phyloP scores from a whole-genome alignment of 1,140 invertebrate species.

The Trinorchestia longiramus region DNA sequence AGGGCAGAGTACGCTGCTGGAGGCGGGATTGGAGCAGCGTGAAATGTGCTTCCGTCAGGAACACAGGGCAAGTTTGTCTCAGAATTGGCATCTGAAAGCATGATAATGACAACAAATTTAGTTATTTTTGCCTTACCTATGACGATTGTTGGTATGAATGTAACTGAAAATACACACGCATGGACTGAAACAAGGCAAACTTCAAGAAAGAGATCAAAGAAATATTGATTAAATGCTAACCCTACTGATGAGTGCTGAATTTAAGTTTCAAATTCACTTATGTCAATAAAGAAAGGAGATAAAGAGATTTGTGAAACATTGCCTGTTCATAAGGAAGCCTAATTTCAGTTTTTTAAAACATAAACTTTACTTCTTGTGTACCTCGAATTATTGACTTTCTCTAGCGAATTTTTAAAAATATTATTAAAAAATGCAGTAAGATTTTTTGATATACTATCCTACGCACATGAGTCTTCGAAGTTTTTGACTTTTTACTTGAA shows the following conservation, averaged over 20 bases:
- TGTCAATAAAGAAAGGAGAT: background rate
- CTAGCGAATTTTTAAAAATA: background rate
- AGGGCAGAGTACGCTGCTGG: conserved; percentile 21
- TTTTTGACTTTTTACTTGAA: background rate
- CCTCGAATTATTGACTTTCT: background rate
- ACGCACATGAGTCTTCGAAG: background rate
- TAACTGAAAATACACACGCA: too few relatives aligned
- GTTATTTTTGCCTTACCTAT: background rate
- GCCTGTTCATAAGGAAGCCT: background rate
- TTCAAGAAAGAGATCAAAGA: background rate
- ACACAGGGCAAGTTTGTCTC: conserved; percentile 23
- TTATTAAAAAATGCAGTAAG: background rate
- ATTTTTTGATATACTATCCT: background rate
- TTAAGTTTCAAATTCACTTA: background rate
- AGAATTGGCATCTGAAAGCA: conserved; percentile 4
- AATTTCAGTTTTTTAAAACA: background rate
- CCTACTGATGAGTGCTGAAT: background rate
- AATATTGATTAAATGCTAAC: background rate
- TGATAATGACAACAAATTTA: background rate
- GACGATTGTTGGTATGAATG: too few relatives aligned
- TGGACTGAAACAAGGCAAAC: background rate
- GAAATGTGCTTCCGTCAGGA: background rate
- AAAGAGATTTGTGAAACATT: background rate
- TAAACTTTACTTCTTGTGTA: background rate
- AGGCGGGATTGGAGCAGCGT: background rate